These are phyloP conservation scores for Siderastrea radians DNA, from an alignment of 92 coral and sea anemone species.

Conservation along the genomic window DNA sequence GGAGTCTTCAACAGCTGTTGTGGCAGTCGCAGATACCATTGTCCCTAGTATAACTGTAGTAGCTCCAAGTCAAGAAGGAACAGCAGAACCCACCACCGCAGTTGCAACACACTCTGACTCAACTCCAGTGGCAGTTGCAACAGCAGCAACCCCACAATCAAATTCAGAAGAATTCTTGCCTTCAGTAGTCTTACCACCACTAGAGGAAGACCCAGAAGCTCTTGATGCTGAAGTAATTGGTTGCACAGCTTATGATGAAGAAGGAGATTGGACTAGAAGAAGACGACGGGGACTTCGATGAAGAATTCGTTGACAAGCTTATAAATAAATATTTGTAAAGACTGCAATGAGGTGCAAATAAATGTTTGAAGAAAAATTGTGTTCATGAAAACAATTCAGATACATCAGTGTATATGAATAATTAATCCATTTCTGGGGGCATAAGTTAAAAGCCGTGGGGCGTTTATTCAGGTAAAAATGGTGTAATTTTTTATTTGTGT, in stretches of 20 bases:
- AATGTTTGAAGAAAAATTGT: not conserved
- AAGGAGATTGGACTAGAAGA: constrained; percentile 40
- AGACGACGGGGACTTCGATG: constrained; percentile 33
- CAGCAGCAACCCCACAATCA: constrained; percentile 39
- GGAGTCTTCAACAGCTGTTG: constrained; percentile 41
- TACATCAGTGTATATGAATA: too few species aligned
- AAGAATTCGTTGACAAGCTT: constrained; percentile 35
- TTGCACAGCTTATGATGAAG: constrained; percentile 44
- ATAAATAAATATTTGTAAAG: constrained; percentile 25
- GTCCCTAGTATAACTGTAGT: constrained; percentile 15
- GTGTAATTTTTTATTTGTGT: too few species aligned
- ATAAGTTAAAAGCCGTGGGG: too few species aligned
- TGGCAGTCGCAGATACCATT: not conserved
- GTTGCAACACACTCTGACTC: constrained; percentile 29
- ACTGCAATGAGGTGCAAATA: not conserved
- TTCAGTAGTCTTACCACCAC: constrained; percentile 31
- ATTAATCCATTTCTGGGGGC: too few species aligned
- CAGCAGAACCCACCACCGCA: constrained; percentile 25
- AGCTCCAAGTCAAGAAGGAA: constrained; percentile 17
- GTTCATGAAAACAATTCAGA: too few species aligned
- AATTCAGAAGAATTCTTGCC: constrained; percentile 36
- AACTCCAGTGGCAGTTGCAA: constrained; percentile 27
- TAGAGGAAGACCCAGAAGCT: constrained; percentile 19
- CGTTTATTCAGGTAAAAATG: too few species aligned
- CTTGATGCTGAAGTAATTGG: constrained; percentile 38